These are phyloP conservation scores for Gorsachius magnificus DNA, from an alignment of 2,797 vertebrate genomes.

Conservation along the genomic window DNA sequence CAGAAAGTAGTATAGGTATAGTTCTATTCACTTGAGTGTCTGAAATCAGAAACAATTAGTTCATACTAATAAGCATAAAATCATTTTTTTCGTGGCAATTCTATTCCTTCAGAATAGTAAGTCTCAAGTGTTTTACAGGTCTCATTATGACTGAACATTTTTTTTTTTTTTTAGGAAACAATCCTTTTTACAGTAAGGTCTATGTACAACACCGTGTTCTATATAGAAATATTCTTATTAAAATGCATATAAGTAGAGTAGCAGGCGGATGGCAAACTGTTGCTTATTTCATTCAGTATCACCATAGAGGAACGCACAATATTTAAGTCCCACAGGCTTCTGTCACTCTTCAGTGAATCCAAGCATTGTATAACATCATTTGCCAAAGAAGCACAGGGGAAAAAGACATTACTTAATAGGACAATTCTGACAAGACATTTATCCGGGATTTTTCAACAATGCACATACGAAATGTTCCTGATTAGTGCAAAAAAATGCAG, in stretches of 20 bases:
- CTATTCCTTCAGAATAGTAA: constrained; percentile 56
- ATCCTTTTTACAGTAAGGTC: constrained; percentile 57
- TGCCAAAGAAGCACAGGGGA: constrained; percentile 74
- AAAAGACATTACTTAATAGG: constrained; percentile 77
- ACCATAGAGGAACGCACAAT: constrained; percentile 55
- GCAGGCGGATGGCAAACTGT: constrained; percentile 52
- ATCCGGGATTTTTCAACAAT: constrained; percentile 75
- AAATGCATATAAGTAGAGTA: constrained; percentile 32
- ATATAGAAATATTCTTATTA: constrained; percentile 49
- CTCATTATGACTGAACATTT: constrained; percentile 50
- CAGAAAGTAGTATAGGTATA: constrained; percentile 40
- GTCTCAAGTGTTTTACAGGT: constrained; percentile 57
- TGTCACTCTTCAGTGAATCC: constrained; percentile 75
- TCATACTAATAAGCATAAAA: constrained; percentile 59
- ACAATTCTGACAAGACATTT: constrained; percentile 79
- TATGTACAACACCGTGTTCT: constrained; percentile 49
- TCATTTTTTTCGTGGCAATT: constrained; percentile 47
- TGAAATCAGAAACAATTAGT: constrained; percentile 53
- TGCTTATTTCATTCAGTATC: constrained; percentile 63
- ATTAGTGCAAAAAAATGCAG: constrained; percentile 73
- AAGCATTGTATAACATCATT: constrained; percentile 74
- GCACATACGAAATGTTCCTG: constrained; percentile 73
- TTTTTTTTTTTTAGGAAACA: constrained; percentile 47
- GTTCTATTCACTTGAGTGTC: constrained; percentile 18
- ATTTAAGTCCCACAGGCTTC: constrained; percentile 75